Base-by-base conservation (phyloP, 2,797 vertebrate genomes). In the Sparidentex hasta region DNA sequence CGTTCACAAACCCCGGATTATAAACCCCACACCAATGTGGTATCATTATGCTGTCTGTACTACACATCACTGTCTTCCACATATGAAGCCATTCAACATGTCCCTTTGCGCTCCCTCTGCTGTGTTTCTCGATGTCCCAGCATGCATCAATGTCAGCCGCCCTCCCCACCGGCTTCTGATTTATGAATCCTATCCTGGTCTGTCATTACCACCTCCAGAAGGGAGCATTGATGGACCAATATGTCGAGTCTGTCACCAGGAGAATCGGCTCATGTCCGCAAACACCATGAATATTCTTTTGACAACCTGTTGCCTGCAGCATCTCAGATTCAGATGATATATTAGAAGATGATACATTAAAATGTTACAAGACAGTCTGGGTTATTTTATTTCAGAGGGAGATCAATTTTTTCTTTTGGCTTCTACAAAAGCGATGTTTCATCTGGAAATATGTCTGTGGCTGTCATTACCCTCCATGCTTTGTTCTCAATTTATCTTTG, bases 181-280 rank as follows among this genome's bases (percentile, higher is more conserved):
- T 92, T 92, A 94, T 93, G 90, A 91, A 88, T 84, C 75, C 83
- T 82, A 69, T 91, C 84, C 82, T 87, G 72, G 59, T 75, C 81
- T 90, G 90, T 86, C 90, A 91, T 93, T 93, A 92, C 73, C 44
- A 83, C 77, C 84, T 90, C 75, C 77, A 90, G 87, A 92, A 89
- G 83, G 87, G 77, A 82, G 82, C 90, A 64, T 21, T 91, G 89
- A 93, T 92, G 86, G 89, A 85, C 89, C 90, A 90, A 87, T 92
- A 88, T 89, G 89, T 93, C 65, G 61, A 80, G 81, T 70, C 50
- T 85, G 78, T 90, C 88, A 89, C 71, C 67, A 23, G 57, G 82
- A 88, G 78, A 89, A 89, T 83, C 29, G 25, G 82, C 85, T 74
- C 74, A 48, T 88, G 82, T 88, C 84, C 83, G 67, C 78, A 86